Base-by-base conservation (phyloP, 23 tunicate species). In the Halocynthia roretzi region DNA sequence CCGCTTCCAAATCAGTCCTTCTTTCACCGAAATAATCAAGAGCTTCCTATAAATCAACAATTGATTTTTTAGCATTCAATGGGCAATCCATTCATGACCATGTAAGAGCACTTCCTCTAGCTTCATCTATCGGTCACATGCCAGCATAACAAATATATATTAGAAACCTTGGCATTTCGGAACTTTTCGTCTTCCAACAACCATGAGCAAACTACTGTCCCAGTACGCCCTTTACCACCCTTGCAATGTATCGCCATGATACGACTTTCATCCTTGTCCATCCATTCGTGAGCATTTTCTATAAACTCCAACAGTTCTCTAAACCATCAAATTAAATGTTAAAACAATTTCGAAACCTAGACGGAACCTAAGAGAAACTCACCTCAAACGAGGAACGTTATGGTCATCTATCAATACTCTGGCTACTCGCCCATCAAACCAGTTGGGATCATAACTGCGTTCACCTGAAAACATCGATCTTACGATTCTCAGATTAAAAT, bases 171-270 rank as follows among this genome's bases (percentile, higher is more conserved):
- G 5, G 99, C 87, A 14, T 57, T 73, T 10, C 72, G 55, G 58
- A 88, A 95, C 90, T 63, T 81, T 40, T 87, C 91, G 44, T 60
- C 51, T 62, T 84, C 96, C 14, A 95, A 50, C 62, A 95, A 82
- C 99, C 99, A 95, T 15, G 96, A 78, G 54, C 96, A 80, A 7
- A 95, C 83, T 15, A 76, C 40, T 7, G 99, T 95, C 22, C 99
- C 99, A 10, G 99, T 95, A 56, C 99, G 76, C 54, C 99, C 99
- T 61, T 95, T 95, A 19, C 99, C 99, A 7, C 99, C 99, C 61
- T 95, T 88, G 62, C 98, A 94, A 65, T 94, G 98, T 54, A 89
- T 83, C 61, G 85, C 99, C 11, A 95, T 80, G 60, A 95, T 89
- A 81, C 81, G 80, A 0, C 66, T 55, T 8, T 70, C 81, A 49